phyloP scores from a whole-genome alignment of 2,113 vertebrate species.

The Psophia crepitans region DNA sequence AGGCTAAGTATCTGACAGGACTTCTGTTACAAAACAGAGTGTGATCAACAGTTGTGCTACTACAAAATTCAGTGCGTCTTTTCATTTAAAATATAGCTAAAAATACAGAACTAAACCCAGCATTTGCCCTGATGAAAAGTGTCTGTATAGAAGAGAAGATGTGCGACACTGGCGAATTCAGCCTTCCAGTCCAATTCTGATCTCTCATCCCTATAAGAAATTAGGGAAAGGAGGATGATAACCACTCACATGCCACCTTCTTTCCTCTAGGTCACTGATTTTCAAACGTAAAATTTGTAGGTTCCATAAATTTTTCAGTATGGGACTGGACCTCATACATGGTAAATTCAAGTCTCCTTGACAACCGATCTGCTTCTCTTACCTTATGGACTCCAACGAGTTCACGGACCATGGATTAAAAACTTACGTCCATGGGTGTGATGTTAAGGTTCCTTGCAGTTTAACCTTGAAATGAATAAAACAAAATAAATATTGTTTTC shows the following conservation, averaged over 20 bases:
- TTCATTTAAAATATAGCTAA: conserved; percentile 12
- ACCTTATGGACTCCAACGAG: not conserved
- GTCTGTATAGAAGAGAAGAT: not conserved
- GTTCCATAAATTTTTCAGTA: not conserved
- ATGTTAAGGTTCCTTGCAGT: not conserved
- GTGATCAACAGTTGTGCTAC: conserved; percentile 44
- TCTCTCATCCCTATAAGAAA: not conserved
- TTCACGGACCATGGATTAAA: not conserved
- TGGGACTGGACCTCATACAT: not conserved
- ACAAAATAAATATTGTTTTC: not conserved
- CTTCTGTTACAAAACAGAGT: conserved; percentile 28
- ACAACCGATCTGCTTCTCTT: not conserved
- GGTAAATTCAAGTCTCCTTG: conserved; percentile 2
- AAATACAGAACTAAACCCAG: not conserved
- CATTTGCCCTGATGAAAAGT: not conserved
- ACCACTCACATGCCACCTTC: not conserved
- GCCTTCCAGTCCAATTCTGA: not conserved
- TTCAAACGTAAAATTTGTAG: not conserved
- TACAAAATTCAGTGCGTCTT: not conserved
- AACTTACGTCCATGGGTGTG: not conserved
- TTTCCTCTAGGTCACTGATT: not conserved
- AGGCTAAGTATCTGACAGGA: conserved; percentile 67
- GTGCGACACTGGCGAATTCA: not conserved
- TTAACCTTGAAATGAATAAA: conserved; percentile 14
- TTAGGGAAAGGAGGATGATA: not conserved